Conservation (phyloP, 1,140 invertebrate genomes). For the Maniola jurtina region DNA sequence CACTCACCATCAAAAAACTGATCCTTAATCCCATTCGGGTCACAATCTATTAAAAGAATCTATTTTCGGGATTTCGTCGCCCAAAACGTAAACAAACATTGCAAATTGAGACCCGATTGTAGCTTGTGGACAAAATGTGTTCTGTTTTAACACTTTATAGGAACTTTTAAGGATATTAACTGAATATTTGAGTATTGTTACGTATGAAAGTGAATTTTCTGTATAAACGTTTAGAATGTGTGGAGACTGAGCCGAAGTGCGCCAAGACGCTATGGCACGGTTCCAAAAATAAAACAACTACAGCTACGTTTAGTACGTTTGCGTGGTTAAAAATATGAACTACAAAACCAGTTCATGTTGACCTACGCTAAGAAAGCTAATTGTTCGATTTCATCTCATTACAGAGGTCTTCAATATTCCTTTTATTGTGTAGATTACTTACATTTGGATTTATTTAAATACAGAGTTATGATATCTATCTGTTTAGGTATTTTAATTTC, state of each 20-base stretch:
- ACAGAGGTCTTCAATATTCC: background rate
- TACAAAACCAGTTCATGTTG: slow-evolving; percentile 13
- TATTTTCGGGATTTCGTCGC: slow-evolving; percentile 54
- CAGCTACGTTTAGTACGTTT: slow-evolving; percentile 52
- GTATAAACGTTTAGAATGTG: slow-evolving; percentile 47
- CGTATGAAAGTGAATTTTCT: slow-evolving; percentile 33
- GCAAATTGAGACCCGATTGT: background rate
- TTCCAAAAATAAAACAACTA: slow-evolving; percentile 70
- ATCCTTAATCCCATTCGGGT: slow-evolving; percentile 53
- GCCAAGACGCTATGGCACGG: slow-evolving; percentile 60
- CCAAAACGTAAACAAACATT: slow-evolving; percentile 50
- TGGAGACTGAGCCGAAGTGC: slow-evolving; percentile 53
- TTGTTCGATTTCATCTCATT: background rate
- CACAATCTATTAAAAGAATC: slow-evolving; percentile 70
- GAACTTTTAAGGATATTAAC: slow-evolving; percentile 1
- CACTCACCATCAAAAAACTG: slow-evolving; percentile 59
- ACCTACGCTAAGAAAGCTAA: slow-evolving; percentile 10
- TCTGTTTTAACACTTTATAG: background rate
- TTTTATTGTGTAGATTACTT: background rate
- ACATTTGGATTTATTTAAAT: too few species aligned
- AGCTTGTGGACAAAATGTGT: background rate
- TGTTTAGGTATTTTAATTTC: too few species aligned
- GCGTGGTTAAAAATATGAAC: slow-evolving; percentile 46
- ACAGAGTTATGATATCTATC: too few species aligned
- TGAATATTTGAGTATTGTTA: slow-evolving; percentile 8